These are phyloP conservation scores for Cydia strobilella DNA, from an alignment of 1,140 invertebrate genomes.

Conservation along the genomic window DNA sequence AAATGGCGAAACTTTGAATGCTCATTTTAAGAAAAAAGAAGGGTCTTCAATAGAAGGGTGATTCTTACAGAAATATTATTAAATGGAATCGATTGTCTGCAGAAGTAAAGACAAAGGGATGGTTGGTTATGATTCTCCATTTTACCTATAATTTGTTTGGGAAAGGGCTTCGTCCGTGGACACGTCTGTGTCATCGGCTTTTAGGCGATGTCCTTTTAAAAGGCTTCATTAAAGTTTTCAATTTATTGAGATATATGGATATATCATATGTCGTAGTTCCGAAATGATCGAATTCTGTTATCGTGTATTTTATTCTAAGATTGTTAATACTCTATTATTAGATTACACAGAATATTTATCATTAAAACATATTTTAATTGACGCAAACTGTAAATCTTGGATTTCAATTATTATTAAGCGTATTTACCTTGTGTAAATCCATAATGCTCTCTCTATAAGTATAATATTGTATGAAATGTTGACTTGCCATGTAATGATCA, in stretches of 20 bases:
- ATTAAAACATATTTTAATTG: no score
- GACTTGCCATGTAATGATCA: no score
- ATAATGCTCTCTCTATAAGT: no score
- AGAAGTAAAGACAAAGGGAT: conserved; percentile 18
- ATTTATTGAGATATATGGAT: background rate
- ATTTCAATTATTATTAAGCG: no score
- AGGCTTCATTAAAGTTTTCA: background rate
- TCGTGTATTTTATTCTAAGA: background rate
- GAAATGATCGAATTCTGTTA: no score
- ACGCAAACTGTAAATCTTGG: no score
- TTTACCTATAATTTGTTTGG: conserved; percentile 31
- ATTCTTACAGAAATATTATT: conserved; percentile 33
- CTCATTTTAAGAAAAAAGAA: conserved; percentile 24
- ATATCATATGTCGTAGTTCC: background rate
- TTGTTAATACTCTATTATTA: background rate
- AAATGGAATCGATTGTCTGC: conserved; percentile 22
- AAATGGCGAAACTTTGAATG: conserved; percentile 12
- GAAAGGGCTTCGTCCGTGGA: conserved; percentile 17
- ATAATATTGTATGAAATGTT: no score
- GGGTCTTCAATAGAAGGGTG: conserved; percentile 25
- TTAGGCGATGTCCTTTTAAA: background rate
- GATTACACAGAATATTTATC: no score
- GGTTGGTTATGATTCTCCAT: conserved; percentile 24
- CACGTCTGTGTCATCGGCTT: conserved; percentile 25
- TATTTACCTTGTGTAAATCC: no score